These are phyloP conservation scores for Diplolepis rosae DNA, from an alignment of 2,888 invertebrate genomes.

Conservation along the genomic window DNA sequence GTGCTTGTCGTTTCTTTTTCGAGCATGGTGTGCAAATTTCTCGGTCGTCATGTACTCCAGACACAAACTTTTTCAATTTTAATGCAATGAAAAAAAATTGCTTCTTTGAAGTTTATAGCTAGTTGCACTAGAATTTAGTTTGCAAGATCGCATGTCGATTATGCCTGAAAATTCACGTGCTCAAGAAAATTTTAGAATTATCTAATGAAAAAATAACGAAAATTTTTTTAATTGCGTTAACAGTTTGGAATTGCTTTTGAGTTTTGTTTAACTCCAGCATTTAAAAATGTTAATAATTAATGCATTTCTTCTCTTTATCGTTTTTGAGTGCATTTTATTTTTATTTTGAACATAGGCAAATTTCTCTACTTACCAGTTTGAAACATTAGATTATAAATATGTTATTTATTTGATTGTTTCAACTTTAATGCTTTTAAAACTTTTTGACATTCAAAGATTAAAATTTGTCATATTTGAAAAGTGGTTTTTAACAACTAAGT, in stretches of 20 bases:
- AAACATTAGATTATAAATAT: not conserved
- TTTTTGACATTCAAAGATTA: too few species aligned
- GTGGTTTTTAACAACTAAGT: not conserved
- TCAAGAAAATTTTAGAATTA: not conserved
- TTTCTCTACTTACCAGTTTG: not conserved
- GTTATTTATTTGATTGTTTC: too few species aligned
- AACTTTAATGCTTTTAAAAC: not conserved
- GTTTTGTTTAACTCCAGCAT: too few species aligned
- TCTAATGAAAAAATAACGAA: not conserved
- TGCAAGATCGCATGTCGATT: conserved; percentile 2
- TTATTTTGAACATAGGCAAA: not conserved
- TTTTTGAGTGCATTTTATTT: not conserved
- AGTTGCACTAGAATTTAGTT: not conserved
- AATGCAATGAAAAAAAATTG: not conserved
- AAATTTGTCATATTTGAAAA: not conserved
- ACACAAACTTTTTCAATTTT: not conserved
- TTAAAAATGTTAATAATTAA: too few species aligned
- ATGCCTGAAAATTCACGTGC: not conserved
- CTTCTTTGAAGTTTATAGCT: not conserved
- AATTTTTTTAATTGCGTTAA: not conserved
- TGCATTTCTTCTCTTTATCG: not conserved
- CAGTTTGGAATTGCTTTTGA: too few species aligned
- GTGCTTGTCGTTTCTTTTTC: not conserved
- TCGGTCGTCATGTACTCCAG: not conserved
- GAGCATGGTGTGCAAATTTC: conserved; percentile 1